Evolutionary conservation across 2,113 vertebrate genomes (phyloP).

Genomic region (Pardalotus punctatus): DNA sequence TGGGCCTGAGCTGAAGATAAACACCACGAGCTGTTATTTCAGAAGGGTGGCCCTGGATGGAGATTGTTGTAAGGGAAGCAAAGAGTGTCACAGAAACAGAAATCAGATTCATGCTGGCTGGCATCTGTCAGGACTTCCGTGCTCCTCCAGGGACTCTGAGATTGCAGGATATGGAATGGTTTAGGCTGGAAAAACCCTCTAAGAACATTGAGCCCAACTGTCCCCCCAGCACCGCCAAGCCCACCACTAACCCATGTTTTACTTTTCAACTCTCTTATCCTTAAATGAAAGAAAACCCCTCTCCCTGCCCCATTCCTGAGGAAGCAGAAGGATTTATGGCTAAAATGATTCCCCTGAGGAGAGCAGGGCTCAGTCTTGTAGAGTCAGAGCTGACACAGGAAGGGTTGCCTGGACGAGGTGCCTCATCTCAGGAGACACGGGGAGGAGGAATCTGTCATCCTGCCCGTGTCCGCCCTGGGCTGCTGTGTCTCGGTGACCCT

Average conservation of each 20-base stretch:
- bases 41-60: background rate
- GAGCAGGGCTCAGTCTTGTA: background rate
- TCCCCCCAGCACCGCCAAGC: background rate
- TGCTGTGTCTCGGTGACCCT: fast-evolving
- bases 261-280: background rate
- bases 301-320: fast-evolving
- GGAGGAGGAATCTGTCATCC: fast-evolving
- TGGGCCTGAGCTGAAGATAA: background rate
- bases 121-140: fast-evolving
- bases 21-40: background rate
- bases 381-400: background rate
- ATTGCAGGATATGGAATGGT: background rate
- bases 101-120: background rate
- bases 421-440: fast-evolving
- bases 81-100: background rate
- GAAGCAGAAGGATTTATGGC: background rate
- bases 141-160: fast-evolving
- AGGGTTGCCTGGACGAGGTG: background rate
- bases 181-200: background rate
- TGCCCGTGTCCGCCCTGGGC: fast-evolving
- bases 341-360: fast-evolving
- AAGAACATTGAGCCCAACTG: fast-evolving
- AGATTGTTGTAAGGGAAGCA: background rate
- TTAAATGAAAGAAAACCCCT: background rate
- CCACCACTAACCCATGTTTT: background rate